Conservation (phyloP, 2,888 invertebrate genomes). For the Horisme vitalbata region DNA sequence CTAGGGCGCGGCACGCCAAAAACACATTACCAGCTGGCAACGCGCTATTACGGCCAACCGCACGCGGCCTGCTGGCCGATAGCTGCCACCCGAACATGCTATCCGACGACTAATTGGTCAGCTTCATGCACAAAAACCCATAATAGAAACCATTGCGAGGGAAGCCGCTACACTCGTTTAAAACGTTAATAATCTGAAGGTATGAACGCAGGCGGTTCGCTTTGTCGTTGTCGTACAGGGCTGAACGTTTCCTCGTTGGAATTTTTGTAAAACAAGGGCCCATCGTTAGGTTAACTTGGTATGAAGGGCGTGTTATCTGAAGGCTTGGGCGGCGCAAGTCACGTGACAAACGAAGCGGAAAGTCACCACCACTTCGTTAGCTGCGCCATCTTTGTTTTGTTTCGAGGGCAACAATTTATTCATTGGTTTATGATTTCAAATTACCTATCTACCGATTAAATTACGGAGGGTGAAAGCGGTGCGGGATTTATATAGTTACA, state of each 20-base stretch:
- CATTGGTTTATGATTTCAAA: conserved; percentile 38
- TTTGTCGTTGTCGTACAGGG: conserved; percentile 10
- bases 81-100: conserved; percentile 73
- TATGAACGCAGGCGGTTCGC: conserved; percentile 30
- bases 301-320: conserved; percentile 66
- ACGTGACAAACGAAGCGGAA: conserved; percentile 65
- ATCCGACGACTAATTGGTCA: conserved; percentile 76
- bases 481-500: no score
- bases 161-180: conserved; percentile 55
- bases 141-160: conserved; percentile 63
- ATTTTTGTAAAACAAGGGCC: conserved; percentile 53
- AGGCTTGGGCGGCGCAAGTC: conserved; percentile 67
- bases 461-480: conserved; percentile 3
- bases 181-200: conserved; percentile 55
- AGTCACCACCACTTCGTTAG: conserved; percentile 58
- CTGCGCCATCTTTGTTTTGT: conserved; percentile 68
- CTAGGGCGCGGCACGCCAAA: conserved; percentile 75
- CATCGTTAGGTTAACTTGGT: conserved; percentile 56
- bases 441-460: conserved; percentile 36
- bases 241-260: conserved; percentile 50
- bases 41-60: conserved; percentile 76
- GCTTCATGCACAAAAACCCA: conserved; percentile 72
- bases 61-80: conserved; percentile 68
- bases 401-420: conserved; percentile 50
- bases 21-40: conserved; percentile 73